Percentiles rank a stretch among this genome's conserved stretches.
These are phyloP conservation scores for Tipula lateralis DNA, from an alignment of 2,888 invertebrate genomes.

Conservation along the genomic window DNA sequence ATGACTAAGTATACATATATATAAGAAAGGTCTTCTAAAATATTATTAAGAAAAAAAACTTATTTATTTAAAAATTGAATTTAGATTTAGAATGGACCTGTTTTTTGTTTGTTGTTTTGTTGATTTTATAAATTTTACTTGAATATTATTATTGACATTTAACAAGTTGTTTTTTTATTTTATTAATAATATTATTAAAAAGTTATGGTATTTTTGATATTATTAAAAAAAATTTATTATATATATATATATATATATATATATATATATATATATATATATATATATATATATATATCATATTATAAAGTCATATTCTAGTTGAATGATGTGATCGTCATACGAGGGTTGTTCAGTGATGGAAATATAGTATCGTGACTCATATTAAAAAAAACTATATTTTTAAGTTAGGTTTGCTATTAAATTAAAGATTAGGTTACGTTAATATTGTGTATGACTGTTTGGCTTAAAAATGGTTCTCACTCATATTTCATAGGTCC, in stretches of 20 bases:
- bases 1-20: background rate
- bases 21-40: background rate
- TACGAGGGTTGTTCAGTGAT: background rate
- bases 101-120: constrained; percentile 19
- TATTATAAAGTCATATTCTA: background rate
- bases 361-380: background rate
- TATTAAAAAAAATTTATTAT: background rate
- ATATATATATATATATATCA: too few species aligned
- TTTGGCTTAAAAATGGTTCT: too few species aligned
- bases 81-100: constrained; percentile 19
- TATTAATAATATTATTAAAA: constrained; percentile 21
- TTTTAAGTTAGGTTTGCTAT: too few species aligned
- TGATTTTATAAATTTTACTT: constrained; percentile 11
- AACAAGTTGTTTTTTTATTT: background rate
- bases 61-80: constrained; percentile 24
- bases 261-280: background rate
- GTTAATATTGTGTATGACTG: too few species aligned
- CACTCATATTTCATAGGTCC: too few species aligned
- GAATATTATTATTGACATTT: constrained; percentile 11
- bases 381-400: background rate
- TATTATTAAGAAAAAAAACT: background rate
- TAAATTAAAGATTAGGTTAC: too few species aligned
- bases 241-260: background rate
- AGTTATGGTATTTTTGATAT: constrained; percentile 11
- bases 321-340: background rate